Percentiles rank a stretch among this genome's conserved stretches.
Conservation (phyloP, 2,888 invertebrate species). For the Xylophagus ater region DNA sequence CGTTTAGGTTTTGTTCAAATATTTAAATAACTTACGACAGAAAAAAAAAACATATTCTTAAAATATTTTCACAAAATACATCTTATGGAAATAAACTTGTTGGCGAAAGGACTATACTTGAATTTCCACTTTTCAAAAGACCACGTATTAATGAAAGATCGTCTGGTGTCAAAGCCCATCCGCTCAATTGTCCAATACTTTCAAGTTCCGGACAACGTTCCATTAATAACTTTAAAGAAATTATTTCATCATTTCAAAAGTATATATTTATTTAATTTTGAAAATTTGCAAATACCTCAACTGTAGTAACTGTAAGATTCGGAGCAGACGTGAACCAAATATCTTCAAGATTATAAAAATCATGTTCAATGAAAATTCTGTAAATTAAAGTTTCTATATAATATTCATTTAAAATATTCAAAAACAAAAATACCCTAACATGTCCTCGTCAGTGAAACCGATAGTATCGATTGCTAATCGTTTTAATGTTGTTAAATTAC, state of each 20-base stretch:
- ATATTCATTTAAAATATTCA: neutral
- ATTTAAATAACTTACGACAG: too few relatives aligned
- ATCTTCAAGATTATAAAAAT: slow-evolving; percentile 52
- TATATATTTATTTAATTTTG: neutral
- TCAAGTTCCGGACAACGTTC: slow-evolving; percentile 54
- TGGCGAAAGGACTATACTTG: slow-evolving; percentile 52
- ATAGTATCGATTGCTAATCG: slow-evolving; percentile 55
- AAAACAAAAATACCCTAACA: slow-evolving; percentile 43
- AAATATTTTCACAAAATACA: too few relatives aligned
- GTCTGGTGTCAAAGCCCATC: slow-evolving; percentile 55
- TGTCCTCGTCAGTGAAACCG: slow-evolving; percentile 54
- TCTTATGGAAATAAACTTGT: slow-evolving; percentile 43
- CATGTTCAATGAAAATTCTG: slow-evolving; percentile 53
- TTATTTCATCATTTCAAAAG: neutral
- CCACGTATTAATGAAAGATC: slow-evolving; percentile 56
- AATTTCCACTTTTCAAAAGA: slow-evolving; percentile 53
- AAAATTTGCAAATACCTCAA: slow-evolving; percentile 38
- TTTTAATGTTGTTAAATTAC: slow-evolving; percentile 48
- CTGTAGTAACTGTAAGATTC: slow-evolving; percentile 49
- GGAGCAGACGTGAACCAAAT: slow-evolving; percentile 60
- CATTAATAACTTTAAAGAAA: slow-evolving; percentile 43
- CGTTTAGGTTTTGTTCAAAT: too few relatives aligned
- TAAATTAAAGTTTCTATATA: slow-evolving; percentile 21
- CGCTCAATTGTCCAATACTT: slow-evolving; percentile 54
- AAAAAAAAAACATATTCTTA: too few relatives aligned